phyloP scores from a whole-genome alignment of 2,113 vertebrate genomes.

The Brachirus orientalis region DNA sequence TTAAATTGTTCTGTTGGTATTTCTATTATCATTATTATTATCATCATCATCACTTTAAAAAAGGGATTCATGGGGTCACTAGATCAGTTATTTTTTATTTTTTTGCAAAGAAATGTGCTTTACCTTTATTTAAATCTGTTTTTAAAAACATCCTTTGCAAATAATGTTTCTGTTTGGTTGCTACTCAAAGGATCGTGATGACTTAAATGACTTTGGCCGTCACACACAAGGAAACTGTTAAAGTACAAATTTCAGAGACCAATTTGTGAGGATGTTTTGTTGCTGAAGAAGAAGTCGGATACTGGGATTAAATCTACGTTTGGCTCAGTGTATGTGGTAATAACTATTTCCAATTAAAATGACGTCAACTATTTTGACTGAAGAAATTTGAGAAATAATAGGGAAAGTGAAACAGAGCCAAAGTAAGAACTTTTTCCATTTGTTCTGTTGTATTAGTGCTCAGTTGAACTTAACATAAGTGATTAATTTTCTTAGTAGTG shows the following conservation, averaged over 20 bases:
- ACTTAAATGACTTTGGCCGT: too few species aligned
- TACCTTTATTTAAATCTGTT: too few species aligned
- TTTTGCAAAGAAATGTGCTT: too few species aligned
- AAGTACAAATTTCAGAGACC: background rate
- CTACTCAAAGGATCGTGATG: too few species aligned
- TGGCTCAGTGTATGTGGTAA: background rate
- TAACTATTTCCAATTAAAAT: conserved; percentile 27
- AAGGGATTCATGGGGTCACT: too few species aligned
- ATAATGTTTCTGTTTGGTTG: too few species aligned
- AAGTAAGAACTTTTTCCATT: background rate
- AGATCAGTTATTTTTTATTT: too few species aligned
- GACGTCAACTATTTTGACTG: background rate
- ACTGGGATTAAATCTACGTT: background rate
- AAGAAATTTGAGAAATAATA: background rate
- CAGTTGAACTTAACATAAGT: background rate
- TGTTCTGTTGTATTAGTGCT: background rate
- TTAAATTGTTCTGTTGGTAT: too few species aligned
- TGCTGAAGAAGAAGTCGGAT: background rate
- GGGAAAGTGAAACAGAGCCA: conserved; percentile 3
- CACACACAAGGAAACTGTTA: too few species aligned
- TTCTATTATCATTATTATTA: too few species aligned
- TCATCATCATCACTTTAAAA: too few species aligned
- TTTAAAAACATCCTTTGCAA: too few species aligned
- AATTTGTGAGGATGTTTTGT: conserved; percentile 14
- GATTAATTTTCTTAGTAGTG: background rate